These are phyloP conservation scores for Onthophagus taurus DNA, from an alignment of 1,140 invertebrate genomes.

Conservation along the genomic window DNA sequence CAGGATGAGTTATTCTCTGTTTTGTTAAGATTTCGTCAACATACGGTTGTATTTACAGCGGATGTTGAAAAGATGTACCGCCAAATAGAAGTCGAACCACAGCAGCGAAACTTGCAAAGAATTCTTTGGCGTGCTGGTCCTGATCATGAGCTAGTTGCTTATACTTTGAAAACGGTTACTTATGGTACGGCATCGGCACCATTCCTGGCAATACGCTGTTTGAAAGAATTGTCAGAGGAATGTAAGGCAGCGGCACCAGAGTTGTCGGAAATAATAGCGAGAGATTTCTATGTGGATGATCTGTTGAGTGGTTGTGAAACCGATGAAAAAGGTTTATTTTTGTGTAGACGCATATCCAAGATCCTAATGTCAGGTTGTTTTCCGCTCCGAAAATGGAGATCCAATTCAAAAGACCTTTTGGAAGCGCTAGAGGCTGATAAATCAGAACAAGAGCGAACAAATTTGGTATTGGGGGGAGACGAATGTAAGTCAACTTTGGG, in stretches of 20 bases:
- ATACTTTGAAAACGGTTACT: conserved; percentile 25
- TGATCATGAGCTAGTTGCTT: conserved; percentile 17
- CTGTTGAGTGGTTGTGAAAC: background rate
- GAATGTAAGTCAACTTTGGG: conserved; percentile 7
- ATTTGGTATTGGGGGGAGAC: background rate
- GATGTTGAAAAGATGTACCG: too few species aligned
- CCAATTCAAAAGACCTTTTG: background rate
- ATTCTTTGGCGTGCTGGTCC: background rate
- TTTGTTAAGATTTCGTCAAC: too few species aligned
- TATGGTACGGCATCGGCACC: conserved; percentile 25
- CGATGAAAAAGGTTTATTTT: background rate
- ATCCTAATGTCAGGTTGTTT: background rate
- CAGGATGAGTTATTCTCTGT: conserved; percentile 21
- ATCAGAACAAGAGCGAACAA: conserved; percentile 20
- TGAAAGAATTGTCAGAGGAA: background rate
- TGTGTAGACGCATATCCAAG: background rate
- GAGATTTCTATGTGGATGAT: background rate
- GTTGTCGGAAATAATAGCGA: background rate
- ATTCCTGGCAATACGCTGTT: background rate
- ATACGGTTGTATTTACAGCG: too few species aligned
- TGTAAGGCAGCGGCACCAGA: background rate
- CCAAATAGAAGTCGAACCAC: too few species aligned
- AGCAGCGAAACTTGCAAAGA: too few species aligned
- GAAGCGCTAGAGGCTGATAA: background rate
- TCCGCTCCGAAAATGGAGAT: background rate